Base-by-base conservation (phyloP, 2,797 vertebrate species). In the Propithecus deckenii region DNA sequence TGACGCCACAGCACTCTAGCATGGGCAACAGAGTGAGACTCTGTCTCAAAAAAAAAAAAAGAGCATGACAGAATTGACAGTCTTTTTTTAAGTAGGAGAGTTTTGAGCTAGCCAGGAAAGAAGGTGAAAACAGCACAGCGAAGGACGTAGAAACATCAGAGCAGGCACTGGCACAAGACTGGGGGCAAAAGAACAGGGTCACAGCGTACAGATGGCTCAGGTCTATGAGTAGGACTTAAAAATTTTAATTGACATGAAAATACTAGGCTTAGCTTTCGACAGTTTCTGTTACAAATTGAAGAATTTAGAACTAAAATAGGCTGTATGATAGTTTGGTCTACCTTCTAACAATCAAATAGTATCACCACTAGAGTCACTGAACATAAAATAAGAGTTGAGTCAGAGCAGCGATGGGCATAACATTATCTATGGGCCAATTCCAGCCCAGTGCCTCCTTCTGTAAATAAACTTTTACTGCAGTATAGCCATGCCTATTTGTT, bases 161-260 rank as follows among this genome's bases (percentile, higher is more conserved):
- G 69, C 23, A 11, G 75, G 76, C 9, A 6, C 22, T 22, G 87
- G 32, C 15, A 1, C 0, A 0, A 32, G 76, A 4, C 20, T 0
- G 4, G 2, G 25, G 43, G 30, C 38, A 23, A 41, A 41, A 18
- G 71, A 3, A 17, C 14, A 28, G 1, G 9, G 35, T 30, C 11
- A 7, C 0, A 9, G 72, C 0, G 15, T 22, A 6, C 0, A 0
- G 35, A 28, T 0, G 7, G 30, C 50, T 50, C 28, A 1, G 22
- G 38, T n/a, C 7, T 14, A 35, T 0, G 12, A 55, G 10, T 1
- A 57, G n/a, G 78, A 5, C 91, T 59, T 9, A 63, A 52, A 28
- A 4, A n/a, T 30, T 41, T 35, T 43, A 59, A 86, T 1, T 3
- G 41, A 90, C n/a, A 32, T 43, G 48, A 81, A 59, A 65, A 94